phyloP scores from a whole-genome alignment of 2,113 vertebrate species.

The Forbesichthys agassizii region DNA sequence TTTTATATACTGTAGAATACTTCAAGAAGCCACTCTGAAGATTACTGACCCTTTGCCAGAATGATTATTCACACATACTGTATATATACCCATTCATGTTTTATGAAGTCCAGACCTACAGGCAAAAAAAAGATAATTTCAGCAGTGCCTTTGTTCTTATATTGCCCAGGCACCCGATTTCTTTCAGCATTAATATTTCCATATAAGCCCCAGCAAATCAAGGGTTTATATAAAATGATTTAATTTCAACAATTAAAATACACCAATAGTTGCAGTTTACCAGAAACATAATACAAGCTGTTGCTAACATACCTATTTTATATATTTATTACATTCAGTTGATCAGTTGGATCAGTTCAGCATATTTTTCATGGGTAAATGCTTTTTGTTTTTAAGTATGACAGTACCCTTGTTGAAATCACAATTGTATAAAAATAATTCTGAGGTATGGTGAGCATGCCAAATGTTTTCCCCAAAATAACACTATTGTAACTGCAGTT shows the following conservation, averaged over 20 bases:
- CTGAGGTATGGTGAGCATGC: slow-evolving; percentile 50
- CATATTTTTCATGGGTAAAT: neutral
- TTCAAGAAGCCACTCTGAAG: neutral
- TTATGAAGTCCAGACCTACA: too few species aligned
- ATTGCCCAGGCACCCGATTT: neutral
- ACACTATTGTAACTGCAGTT: slow-evolving; percentile 70
- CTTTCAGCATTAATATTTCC: neutral
- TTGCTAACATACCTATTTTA: neutral
- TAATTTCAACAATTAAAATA: too few species aligned
- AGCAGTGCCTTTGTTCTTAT: neutral
- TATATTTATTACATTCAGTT: neutral
- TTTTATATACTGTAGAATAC: neutral
- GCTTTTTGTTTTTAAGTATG: neutral
- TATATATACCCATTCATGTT: too few species aligned
- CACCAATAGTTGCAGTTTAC: too few species aligned
- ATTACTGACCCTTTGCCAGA: neutral
- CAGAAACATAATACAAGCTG: too few species aligned
- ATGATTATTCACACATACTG: too few species aligned
- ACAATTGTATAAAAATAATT: slow-evolving; percentile 4
- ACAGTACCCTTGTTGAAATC: neutral
- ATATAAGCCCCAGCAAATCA: neutral
- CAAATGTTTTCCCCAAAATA: slow-evolving; percentile 65
- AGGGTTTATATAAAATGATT: neutral
- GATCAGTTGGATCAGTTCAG: neutral
- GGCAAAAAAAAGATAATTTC: neutral